Evolutionary conservation across 2,113 vertebrate genomes (phyloP), one percentile per base, ranked within the genome.

Genomic region (Elgaria multicarinata): DNA sequence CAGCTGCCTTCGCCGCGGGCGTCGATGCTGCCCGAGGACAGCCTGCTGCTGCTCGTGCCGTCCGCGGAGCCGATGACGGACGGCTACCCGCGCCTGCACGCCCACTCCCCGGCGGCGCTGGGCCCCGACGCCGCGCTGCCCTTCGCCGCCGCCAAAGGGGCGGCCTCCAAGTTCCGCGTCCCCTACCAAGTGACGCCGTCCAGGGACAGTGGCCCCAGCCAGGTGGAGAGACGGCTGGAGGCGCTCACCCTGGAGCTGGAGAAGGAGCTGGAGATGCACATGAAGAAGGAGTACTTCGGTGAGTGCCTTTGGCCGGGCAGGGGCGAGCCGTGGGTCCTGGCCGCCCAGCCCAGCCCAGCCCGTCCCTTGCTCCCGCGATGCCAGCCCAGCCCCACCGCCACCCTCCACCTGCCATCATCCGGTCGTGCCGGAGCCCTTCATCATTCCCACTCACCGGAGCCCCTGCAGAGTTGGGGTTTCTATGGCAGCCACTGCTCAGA

Each of bases 261-360:
- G 95, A 98, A 98, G 95, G 99, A 99, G 96, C 97, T 99, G 94
- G 99, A 99, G 96, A 98, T 98, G 97, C 99, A 98, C 96, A 98
- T 98, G 95, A 98, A 99, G 94, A 99, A 98, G 95, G 99, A 99
- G 87, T 99, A 99, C 94, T 99, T 99, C 89, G 99, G 99, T 99
- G 97, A 98, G 98, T 97, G 78, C 26, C 20, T 39, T 74, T 74
- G 13, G n/a, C 20, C 14, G 22, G 7, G 18, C 18, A 4, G 9
- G 39, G 74, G 39, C 12, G 74, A 22, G 10, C 10, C 67, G 2
- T 16, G 33, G 67, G 67, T 31, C 55, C 67, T 6, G 67, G 67
- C 1, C 6, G 28, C n/a, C n/a, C n/a, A n/a, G n/a, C n/a, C n/a
- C n/a, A n/a, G n/a, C n/a, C 8, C 8, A 8, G 46, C 46, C 46